These are phyloP conservation scores for Lobophora halterata DNA, from an alignment of 2,888 invertebrate genomes.

Conservation along the genomic window DNA sequence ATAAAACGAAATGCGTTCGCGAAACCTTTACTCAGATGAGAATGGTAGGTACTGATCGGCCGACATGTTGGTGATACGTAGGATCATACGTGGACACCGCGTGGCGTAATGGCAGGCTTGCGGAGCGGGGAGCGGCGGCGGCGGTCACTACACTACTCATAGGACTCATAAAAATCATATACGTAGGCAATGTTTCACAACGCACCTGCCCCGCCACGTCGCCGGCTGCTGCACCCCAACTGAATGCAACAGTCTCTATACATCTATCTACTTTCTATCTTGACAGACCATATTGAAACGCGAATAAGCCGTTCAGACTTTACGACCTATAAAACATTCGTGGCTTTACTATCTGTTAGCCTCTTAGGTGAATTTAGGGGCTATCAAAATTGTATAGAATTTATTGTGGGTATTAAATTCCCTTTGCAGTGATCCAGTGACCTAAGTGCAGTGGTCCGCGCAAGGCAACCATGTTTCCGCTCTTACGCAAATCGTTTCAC, in stretches of 20 bases:
- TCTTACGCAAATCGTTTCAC: conserved; percentile 45
- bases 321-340: conserved; percentile 37
- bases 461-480: conserved; percentile 47
- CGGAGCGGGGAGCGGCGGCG: too few relatives aligned
- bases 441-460: conserved; percentile 40
- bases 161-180: conserved; percentile 62
- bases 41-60: conserved; percentile 44
- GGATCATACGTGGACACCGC: conserved; percentile 45
- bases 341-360: conserved; percentile 34
- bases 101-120: conserved; percentile 69
- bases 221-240: conserved; percentile 29
- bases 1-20: conserved; percentile 30
- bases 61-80: conserved; percentile 45
- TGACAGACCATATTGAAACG: conserved; percentile 17
- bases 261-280: conserved; percentile 29
- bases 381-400: conserved; percentile 15
- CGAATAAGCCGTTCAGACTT: conserved; percentile 31
- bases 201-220: conserved; percentile 51
- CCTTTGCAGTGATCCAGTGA: conserved; percentile 21
- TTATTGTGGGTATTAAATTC: conserved; percentile 14
- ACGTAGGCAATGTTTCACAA: conserved; percentile 58
- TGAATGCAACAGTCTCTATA: conserved; percentile 21
- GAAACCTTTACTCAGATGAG: conserved; percentile 34
- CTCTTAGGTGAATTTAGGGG: conserved; percentile 22
- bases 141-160: conserved; percentile 48